Evolutionary conservation across 1,140 invertebrate species (phyloP).

Genomic region (Scylla paramamosain): DNA sequence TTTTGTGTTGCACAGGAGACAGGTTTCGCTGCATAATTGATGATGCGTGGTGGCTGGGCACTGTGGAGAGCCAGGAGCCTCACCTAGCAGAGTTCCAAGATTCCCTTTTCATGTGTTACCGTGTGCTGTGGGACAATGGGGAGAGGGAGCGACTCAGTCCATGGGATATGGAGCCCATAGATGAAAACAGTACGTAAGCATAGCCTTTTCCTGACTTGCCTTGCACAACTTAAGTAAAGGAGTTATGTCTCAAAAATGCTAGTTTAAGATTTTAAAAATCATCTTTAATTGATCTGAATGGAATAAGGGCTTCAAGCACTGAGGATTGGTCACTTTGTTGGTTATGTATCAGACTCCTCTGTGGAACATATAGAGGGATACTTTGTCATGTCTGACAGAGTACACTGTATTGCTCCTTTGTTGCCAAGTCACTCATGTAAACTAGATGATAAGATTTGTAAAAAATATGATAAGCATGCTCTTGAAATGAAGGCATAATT

Average conservation of each 20-base stretch:
- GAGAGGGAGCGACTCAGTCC: conserved; percentile 95
- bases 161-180: conserved; percentile 97
- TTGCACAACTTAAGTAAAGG: not conserved
- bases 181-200: conserved; percentile 79
- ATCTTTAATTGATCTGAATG: not conserved
- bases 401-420: no score
- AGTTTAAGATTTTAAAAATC: not conserved
- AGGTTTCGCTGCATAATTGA: conserved; percentile 97
- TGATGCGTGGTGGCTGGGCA: conserved; percentile 97
- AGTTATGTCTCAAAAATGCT: no score
- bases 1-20: conserved; percentile 80
- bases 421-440: not conserved
- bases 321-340: no score
- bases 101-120: conserved; percentile 92
- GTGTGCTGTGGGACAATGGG: conserved; percentile 95
- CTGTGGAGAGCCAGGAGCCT: conserved; percentile 87
- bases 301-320: no score
- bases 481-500: not conserved
- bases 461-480: not conserved
- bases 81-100: conserved; percentile 85
- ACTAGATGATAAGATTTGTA: not conserved
- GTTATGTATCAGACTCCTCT: no score
- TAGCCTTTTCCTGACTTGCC: not conserved
- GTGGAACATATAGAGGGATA: no score
- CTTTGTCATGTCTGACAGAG: no score